Evolutionary conservation across 1,140 invertebrate species (phyloP), one percentile per base, ranked within the genome.

Genomic region (Danaus plexippus): DNA sequence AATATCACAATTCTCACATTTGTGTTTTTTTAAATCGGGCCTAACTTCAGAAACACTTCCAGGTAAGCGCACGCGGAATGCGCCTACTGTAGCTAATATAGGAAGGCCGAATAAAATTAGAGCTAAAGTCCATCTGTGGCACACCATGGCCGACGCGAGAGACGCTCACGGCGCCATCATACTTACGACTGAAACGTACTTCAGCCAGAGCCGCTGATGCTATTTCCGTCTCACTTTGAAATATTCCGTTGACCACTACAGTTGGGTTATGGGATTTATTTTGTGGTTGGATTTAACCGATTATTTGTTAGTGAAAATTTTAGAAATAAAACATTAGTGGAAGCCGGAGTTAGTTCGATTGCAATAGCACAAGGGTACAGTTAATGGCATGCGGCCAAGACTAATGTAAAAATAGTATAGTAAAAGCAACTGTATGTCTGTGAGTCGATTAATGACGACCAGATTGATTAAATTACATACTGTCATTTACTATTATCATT

Each of bases 41-140:
- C 66, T 69, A 61, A 62, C 67, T 51, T 82, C 77, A 46, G 71
- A 64, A 44, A 69, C 61, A 52, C 50, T 63, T 72, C 72, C 75
- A 54, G 78, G 80, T 68, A 80, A 67, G 61, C 85, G 82, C 57
- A 88, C 67, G 57, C 85, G 84, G 70, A 88, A 88, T 75, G 85
- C 84, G 63, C 77, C 84, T 77, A 85, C 82, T 70, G 80, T 79
- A 42, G 78, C 78, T 71, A 87, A 71, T 63, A 87, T 73, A 63
- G 77, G 72, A 59, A 87, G 59, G 63, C 66, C 69, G 62, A 85
- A 75, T 76, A 83, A 70, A 74, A 85, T 80, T 75, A 88, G 75
- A 77, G 73, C 70, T 65, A 86, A 64, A 69, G 75, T 84, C 77
- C 77, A 77, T 80, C 70, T 72, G 59, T 75, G 66, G 57, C 76